Evolutionary conservation across 2,113 vertebrate species (phyloP), one percentile per base, ranked within the genome.

Genomic region (Aepyceros melampus): DNA sequence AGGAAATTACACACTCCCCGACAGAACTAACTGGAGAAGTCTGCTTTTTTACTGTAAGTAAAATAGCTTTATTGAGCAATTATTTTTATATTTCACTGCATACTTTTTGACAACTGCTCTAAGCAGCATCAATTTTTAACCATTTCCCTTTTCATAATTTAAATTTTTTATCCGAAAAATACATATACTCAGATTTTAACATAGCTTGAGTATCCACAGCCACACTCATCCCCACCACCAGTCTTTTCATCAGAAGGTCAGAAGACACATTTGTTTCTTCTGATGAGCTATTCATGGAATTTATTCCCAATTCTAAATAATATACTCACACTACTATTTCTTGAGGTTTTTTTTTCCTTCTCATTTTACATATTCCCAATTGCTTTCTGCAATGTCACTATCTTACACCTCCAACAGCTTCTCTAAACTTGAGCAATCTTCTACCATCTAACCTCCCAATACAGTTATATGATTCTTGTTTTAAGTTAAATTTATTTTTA

Each of bases 81-180:
- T 87, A 56, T 58, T 94, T 91, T 79, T 33, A 15, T 43, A 67
- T 56, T 84, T 87, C 83, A 81, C 60, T 64, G 58, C 36, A 36
- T 60, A 47, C 31, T 58, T 7, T 56, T 53, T 79, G 23, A 89
- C 64, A 74, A 49, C 43, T 82, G 1, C 14, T 19, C 8, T 76
- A 89, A 93, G 31, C 53, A 71, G 6, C 16, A 74, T 81, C 31
- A 40, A 40, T 62, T 92, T 84, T 47, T 91, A 64, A 87, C 40
- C 29, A 81, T 31, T 19, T 92, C 19, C 7, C 33, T 49, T 96
- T 94, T 92, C 19, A 89, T 81, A 47, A 85, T 40, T 92, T 71
- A 64, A 56, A 47, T 53, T 97, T 97, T 95, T 88, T 53, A 64
- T 83, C 5, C 21, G 21, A 89, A 43, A 95, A 93, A 83, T 83